Evolutionary conservation across 2,113 vertebrate genomes (phyloP), one percentile per base, ranked within the genome.

Genomic region (Oncorhynchus masou): DNA sequence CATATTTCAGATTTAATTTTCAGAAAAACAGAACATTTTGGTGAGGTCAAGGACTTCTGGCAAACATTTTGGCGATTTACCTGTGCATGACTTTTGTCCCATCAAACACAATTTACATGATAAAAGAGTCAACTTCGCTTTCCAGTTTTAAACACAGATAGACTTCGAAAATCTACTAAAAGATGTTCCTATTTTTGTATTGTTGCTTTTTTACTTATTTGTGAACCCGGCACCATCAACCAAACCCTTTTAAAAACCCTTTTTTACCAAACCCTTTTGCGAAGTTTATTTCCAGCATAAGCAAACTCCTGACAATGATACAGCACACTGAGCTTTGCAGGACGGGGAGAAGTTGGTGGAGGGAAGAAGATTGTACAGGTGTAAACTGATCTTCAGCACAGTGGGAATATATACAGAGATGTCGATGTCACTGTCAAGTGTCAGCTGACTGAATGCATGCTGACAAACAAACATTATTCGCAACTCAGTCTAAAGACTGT

Each of bases 381-480:
- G 74, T 12, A 64, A 79, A 64, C 71, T 24, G 54, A 71, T 76
- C 74, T n/a, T 15, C n/a, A 51, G 25, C 54, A 48, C 72, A 49
- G 45, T 20, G 11, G 65, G 51, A 31, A 19, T 5, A 34, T 2
- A 15, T 29, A 39, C 25, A 39, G 27, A 59, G 12, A 27, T 27
- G 49, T 68, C 13, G 49, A 22, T 66, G 62, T 73, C 65, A 64
- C 0, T 2, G 39, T 39, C 7, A 39, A 39, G 49, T 27, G 74
- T 71, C 54, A 73, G 69, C 34, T 27, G 15, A 54, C 5, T 20
- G 59, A 8, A 22, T 27, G 71, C 68, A 34, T 39, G 48, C 73
- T n/a, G 59, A 25, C 48, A 80, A 57, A 74, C 62, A 69, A 6
- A 29, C 60, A 19, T 57, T 65, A 34, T 65, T 78, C 78, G 62